These are phyloP conservation scores for Idaea aversata DNA, from an alignment of 2,888 invertebrate genomes.

Conservation along the genomic window DNA sequence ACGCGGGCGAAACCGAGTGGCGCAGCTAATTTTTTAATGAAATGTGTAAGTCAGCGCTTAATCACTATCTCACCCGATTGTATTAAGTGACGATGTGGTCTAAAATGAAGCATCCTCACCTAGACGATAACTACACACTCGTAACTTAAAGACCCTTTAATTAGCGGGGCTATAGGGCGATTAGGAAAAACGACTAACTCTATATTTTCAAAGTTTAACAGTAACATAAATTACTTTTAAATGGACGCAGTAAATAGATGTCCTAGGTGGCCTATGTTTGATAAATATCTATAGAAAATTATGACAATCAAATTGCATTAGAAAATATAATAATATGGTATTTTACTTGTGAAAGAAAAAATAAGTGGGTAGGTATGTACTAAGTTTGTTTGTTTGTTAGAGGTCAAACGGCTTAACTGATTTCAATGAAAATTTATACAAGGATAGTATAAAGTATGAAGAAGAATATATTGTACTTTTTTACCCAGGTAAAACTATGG, in stretches of 20 bases:
- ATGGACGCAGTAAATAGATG: slow-evolving; percentile 12
- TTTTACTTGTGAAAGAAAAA: not conserved
- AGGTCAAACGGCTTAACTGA: not conserved
- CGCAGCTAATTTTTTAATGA: no score
- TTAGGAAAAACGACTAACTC: no score
- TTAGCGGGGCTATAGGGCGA: no score
- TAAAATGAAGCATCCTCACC: no score
- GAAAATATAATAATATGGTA: not conserved
- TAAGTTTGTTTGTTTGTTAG: not conserved
- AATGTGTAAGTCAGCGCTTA: no score
- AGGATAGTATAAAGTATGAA: not conserved
- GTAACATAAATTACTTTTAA: slow-evolving; percentile 14
- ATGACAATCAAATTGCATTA: slow-evolving; percentile 2
- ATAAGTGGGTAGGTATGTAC: not conserved
- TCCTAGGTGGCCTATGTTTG: slow-evolving; percentile 8
- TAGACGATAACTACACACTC: no score
- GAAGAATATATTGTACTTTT: no score
- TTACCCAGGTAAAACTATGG: no score
- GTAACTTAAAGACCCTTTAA: no score
- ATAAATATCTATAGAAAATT: slow-evolving; percentile 12
- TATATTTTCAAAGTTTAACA: slow-evolving; percentile 6
- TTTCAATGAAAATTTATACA: not conserved
- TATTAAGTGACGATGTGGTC: no score
- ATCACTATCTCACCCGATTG: no score
- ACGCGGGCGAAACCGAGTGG: no score